Evolutionary conservation across 2,888 invertebrate species (phyloP).

Genomic region (Limenitis camilla): DNA sequence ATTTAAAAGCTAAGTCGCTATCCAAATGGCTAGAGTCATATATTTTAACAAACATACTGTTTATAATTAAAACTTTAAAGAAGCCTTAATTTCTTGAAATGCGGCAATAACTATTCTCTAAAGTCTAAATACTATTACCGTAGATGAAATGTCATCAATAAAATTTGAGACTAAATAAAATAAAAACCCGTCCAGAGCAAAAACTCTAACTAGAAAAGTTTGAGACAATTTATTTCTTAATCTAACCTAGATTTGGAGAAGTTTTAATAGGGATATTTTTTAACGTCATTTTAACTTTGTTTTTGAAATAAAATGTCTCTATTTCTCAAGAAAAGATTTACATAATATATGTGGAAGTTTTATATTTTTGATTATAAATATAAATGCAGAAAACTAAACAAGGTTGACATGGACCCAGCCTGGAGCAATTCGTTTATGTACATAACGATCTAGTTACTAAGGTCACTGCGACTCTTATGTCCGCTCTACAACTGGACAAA

Average conservation of each 20-base stretch:
- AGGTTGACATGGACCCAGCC: constrained; percentile 17
- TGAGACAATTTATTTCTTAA: constrained; percentile 6
- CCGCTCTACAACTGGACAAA: constrained; percentile 35
- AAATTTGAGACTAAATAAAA: constrained; percentile 3
- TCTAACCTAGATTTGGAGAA: constrained; percentile 5
- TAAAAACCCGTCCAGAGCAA: not conserved
- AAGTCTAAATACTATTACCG: no score
- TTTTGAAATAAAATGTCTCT: not conserved
- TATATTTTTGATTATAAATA: not conserved
- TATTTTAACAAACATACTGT: no score
- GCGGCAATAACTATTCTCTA: no score
- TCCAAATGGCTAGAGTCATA: no score
- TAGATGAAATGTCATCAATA: not conserved
- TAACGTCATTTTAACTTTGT: not conserved
- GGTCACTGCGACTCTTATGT: constrained; percentile 28
- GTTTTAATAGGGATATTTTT: constrained; percentile 1
- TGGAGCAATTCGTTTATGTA: constrained; percentile 24
- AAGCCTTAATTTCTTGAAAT: no score
- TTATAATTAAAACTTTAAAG: no score
- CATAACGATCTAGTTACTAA: constrained; percentile 25
- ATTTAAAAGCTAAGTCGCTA: no score
- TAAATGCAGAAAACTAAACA: not conserved
- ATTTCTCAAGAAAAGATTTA: no score
- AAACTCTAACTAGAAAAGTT: constrained; percentile 9
- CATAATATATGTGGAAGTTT: not conserved